Conservation (phyloP, 2,888 invertebrate genomes). For the Melieria picta region DNA sequence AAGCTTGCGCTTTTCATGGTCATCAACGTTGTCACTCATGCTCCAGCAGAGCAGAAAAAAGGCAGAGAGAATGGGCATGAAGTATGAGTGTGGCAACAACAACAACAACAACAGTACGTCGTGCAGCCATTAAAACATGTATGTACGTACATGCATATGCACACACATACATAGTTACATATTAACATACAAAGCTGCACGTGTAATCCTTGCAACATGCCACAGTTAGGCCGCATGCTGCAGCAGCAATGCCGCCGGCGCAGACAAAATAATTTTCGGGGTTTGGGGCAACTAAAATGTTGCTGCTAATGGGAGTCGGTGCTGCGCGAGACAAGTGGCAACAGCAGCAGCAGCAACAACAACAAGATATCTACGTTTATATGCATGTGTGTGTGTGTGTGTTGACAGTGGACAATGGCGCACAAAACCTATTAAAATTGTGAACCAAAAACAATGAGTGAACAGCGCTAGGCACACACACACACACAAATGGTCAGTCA, state of each 20-base stretch:
- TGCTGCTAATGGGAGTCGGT: too few species aligned
- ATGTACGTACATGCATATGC: not conserved
- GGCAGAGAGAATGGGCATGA: not conserved
- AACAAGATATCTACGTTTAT: too few species aligned
- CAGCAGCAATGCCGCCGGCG: too few species aligned
- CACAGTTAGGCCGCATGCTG: too few species aligned
- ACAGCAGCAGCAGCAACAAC: too few species aligned
- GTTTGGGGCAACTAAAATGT: too few species aligned
- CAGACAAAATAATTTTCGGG: not conserved
- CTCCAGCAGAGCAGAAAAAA: not conserved
- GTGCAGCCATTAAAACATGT: not conserved
- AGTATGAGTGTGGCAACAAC: not conserved
- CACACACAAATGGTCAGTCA: not conserved
- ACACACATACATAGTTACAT: not conserved
- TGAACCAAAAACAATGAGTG: slow-evolving; percentile 2
- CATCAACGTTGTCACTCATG: slow-evolving; percentile 48
- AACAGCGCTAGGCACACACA: too few species aligned
- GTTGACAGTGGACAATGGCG: slow-evolving; percentile 32
- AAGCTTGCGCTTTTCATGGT: slow-evolving; percentile 51
- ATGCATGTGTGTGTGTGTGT: not conserved
- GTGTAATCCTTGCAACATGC: too few species aligned
- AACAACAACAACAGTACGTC: not conserved
- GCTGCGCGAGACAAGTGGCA: too few species aligned
- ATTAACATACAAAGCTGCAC: not conserved
- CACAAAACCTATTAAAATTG: slow-evolving; percentile 54